phyloP scores from a whole-genome alignment of 1,140 invertebrate species.

The Tetraneura akinire region DNA sequence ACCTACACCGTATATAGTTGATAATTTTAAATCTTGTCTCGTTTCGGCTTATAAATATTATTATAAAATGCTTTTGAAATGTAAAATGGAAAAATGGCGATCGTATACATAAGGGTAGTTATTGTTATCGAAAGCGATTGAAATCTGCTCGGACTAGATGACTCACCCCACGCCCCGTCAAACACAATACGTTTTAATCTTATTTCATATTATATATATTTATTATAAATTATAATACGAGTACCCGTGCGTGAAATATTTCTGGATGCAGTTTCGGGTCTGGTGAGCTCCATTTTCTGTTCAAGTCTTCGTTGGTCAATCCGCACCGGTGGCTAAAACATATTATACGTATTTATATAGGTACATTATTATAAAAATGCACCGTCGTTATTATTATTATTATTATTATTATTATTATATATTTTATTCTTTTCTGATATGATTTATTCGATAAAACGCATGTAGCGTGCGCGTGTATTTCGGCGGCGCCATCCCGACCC shows the following conservation, averaged over 20 bases:
- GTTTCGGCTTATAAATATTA: too few species aligned
- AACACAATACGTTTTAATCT: background rate
- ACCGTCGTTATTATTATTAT: background rate
- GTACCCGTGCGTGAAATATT: conserved; percentile 80
- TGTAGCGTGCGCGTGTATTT: background rate
- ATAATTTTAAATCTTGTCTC: too few species aligned
- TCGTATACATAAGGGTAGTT: too few species aligned
- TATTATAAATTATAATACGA: too few species aligned
- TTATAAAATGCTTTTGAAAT: too few species aligned
- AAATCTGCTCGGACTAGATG: background rate
- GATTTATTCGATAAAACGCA: conserved; percentile 1
- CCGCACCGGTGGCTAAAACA: conserved; percentile 73
- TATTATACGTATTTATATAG: background rate
- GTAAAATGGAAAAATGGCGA: too few species aligned
- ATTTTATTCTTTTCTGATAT: background rate
- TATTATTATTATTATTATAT: background rate
- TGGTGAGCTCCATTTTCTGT: conserved; percentile 77
- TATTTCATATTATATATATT: conserved; percentile 6
- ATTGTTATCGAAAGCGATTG: too few species aligned
- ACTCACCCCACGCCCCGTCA: too few species aligned
- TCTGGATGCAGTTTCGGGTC: conserved; percentile 74
- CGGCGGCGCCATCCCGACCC: background rate
- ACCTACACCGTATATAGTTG: too few species aligned
- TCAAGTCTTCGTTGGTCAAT: conserved; percentile 79
- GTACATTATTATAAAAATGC: too few species aligned